Evolutionary conservation across 2,797 vertebrate genomes (phyloP).

Genomic region (Paratrypauchen microcephalus): DNA sequence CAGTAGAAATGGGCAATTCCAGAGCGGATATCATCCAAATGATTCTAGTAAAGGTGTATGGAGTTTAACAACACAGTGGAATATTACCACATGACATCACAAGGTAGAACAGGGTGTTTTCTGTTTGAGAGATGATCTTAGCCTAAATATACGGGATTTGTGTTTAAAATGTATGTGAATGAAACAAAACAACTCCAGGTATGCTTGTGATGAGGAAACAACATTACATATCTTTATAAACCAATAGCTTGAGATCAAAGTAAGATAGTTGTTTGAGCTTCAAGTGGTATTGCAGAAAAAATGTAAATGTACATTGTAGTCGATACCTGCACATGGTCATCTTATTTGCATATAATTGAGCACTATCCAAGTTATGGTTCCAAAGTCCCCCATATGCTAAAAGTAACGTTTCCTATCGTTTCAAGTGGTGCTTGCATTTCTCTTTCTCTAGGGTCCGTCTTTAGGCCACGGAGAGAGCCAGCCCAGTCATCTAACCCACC

Average conservation of each 20-base stretch:
- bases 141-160: too few relatives aligned
- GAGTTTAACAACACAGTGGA: too few relatives aligned
- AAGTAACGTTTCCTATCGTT: neutral
- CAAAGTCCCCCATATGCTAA: neutral
- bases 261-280: neutral
- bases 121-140: too few relatives aligned
- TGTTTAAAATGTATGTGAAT: too few relatives aligned
- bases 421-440: conserved; percentile 41
- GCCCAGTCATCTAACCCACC: conserved; percentile 96
- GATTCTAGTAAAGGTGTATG: too few relatives aligned
- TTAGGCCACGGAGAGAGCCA: conserved; percentile 93
- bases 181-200: too few relatives aligned
- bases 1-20: too few relatives aligned
- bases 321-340: neutral
- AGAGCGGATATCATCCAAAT: too few relatives aligned
- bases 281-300: neutral
- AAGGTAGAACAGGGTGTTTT: too few relatives aligned
- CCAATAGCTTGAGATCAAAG: neutral
- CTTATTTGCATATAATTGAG: neutral
- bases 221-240: neutral
- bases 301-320: neutral
- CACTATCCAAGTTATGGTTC: neutral
- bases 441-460: conserved; percentile 83
- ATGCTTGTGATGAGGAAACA: too few relatives aligned
- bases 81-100: too few relatives aligned